Evolutionary conservation across 2,888 invertebrate genomes (phyloP), one percentile per base, ranked within the genome.

Genomic region (Hyalella azteca): DNA sequence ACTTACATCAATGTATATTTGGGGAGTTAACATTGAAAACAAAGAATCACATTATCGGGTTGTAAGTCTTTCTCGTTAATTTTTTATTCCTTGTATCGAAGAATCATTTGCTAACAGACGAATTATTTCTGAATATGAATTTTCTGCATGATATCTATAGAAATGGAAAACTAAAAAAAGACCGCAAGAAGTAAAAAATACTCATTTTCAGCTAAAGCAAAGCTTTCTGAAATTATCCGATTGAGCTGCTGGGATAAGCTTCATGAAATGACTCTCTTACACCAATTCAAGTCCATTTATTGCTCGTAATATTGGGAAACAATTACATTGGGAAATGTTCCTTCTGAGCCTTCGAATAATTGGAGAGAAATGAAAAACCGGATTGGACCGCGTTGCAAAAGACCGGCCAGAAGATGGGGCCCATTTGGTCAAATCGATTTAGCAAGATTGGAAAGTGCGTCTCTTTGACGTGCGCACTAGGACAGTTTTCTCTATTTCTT

Each of bases 311-410:
- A 66, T 66, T 66, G 66, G 66, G 66, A 66, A 66, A 66, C 66
- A 66, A 66, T 66, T 66, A 66, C 39, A 29, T 66, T 36, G n/a
- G 66, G 36, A 66, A 66, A 66, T 36, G 66, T 13, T 66, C 3
- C 66, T 66, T 66, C 39, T 66, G 66, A 66, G 66, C 39, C 39
- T 45, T 36, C 39, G 66, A 36, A 66, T 66, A 66, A 66, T 66
- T 66, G 66, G 19, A 66, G 19, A 66, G 66, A 36, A 66, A 36
- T 66, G 19, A 66, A 66, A 66, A 66, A 36, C 36, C 13, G 36
- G 39, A 66, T 66, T 36, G 39, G 66, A 36, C 66, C 66, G 39
- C 66, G 19, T 36, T 39, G 66, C 1, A 36, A 59, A 11, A 66
- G 29, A 2, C 32, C 9, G 39, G 36, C 7, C 66, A 3, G 19